Conservation (phyloP, 2,797 vertebrate genomes). For the Cynopterus sphinx region DNA sequence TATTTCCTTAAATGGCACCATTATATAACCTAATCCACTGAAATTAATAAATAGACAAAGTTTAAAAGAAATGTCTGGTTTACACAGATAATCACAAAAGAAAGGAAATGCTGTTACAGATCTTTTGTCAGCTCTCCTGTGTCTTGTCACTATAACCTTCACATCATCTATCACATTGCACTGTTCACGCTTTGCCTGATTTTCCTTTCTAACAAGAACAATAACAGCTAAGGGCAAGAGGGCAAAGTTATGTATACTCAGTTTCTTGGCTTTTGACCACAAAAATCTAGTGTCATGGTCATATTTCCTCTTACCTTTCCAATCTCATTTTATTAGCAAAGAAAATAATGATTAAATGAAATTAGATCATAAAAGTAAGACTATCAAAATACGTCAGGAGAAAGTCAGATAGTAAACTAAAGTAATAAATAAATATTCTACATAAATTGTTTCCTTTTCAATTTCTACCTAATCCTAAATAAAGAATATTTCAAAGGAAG, state of each 20-base stretch:
- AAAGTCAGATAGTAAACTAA: conserved; percentile 23
- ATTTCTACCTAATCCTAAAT: conserved; percentile 48
- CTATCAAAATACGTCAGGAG: not conserved
- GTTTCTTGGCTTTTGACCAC: conserved; percentile 58
- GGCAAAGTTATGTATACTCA: not conserved
- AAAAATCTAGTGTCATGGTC: conserved; percentile 40
- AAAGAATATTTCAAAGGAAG: conserved; percentile 29
- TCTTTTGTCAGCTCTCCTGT: not conserved
- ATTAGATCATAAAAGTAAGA: conserved; percentile 29
- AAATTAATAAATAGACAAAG: conserved; percentile 7
- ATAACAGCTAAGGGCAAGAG: conserved; percentile 25
- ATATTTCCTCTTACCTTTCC: conserved; percentile 47
- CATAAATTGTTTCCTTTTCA: conserved; percentile 7
- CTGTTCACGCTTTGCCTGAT: conserved; percentile 11
- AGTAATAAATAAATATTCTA: not conserved
- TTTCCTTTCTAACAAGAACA: conserved; percentile 49
- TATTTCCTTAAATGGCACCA: not conserved
- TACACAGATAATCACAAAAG: conserved; percentile 27
- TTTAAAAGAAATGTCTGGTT: conserved; percentile 21
- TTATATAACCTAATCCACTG: not conserved
- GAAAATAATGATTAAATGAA: conserved; percentile 16
- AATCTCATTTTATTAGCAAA: conserved; percentile 52
- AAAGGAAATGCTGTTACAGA: conserved; percentile 66
- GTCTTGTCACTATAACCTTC: conserved; percentile 12
- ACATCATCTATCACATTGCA: conserved; percentile 14